A percentile compares a stretch with the other conserved stretches of the same genome.
Evolutionary conservation across 2,113 vertebrate genomes (phyloP).

Genomic region (Pseudolaguvia tuberculata): DNA sequence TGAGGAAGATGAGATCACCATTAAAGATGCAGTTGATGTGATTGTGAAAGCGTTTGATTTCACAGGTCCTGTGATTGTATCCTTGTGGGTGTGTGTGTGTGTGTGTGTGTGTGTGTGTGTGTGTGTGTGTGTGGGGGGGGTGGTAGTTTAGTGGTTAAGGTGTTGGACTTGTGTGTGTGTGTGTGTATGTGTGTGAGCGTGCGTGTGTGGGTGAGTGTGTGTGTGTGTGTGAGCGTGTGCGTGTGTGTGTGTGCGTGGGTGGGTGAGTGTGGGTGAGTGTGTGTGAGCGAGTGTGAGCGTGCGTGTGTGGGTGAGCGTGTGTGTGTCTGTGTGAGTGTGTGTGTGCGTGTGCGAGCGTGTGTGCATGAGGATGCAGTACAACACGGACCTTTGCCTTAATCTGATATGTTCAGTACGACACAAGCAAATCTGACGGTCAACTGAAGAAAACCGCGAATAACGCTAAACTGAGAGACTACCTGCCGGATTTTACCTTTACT

Average conservation of each 20-base stretch:
- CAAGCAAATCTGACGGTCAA: conserved; percentile 84
- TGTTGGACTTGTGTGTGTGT: no score
- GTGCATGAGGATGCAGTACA: not conserved
- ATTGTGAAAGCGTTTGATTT: conserved; percentile 8
- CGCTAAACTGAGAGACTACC: conserved; percentile 75
- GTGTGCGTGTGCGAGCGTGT: not conserved
- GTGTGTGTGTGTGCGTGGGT: not conserved
- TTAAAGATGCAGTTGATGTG: not conserved
- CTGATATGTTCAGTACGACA: conserved; percentile 73
- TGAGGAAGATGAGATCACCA: conserved; percentile 21
- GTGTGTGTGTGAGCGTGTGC: not conserved
- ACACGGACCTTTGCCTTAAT: conserved; percentile 62
- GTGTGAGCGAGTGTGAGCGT: no score
- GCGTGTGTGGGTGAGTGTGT: not conserved
- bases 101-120: not conserved
- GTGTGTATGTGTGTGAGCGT: not conserved
- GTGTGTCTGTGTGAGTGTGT: not conserved
- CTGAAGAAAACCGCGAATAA: conserved; percentile 97
- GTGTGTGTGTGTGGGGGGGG: no score
- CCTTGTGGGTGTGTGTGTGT: conserved; percentile 51
- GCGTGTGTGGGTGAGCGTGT: not conserved
- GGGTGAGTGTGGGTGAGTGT: no score
- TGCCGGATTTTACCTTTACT: conserved; percentile 82
- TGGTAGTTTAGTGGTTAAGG: no score
- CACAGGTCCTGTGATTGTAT: conserved; percentile 53